phyloP scores from a whole-genome alignment of 2,888 invertebrate species.

The Ganaspis brasiliensis region DNA sequence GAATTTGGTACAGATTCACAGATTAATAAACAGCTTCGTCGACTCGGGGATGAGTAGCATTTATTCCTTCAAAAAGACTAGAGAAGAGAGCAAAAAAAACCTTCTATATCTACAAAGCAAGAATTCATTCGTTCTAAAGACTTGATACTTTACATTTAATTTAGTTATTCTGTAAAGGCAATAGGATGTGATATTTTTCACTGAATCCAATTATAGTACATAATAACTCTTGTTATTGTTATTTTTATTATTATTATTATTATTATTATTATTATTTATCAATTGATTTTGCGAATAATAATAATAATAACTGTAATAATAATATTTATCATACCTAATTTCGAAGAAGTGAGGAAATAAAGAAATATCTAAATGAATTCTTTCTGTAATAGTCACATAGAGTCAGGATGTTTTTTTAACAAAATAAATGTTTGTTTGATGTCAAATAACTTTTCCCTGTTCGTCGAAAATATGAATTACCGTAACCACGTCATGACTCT shows the following conservation, averaged over 20 bases:
- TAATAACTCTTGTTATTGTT: too few relatives aligned
- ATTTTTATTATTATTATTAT: too few relatives aligned
- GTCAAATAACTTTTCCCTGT: background rate
- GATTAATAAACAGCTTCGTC: slow-evolving; percentile 66
- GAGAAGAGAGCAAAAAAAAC: slow-evolving; percentile 39
- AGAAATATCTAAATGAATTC: too few relatives aligned
- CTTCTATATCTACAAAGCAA: slow-evolving; percentile 19
- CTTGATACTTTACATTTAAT: background rate
- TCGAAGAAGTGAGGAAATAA: too few relatives aligned
- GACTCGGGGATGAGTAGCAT: slow-evolving; percentile 16
- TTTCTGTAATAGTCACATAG: too few relatives aligned
- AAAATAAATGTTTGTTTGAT: slow-evolving; percentile 15
- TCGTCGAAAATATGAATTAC: background rate
- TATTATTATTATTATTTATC: too few relatives aligned
- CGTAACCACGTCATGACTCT: slow-evolving; percentile 67
- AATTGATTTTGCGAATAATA: too few relatives aligned
- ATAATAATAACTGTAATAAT: too few relatives aligned
- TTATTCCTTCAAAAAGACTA: slow-evolving; percentile 37
- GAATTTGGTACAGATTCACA: slow-evolving; percentile 63
- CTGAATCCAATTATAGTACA: too few relatives aligned
- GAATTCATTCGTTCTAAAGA: background rate
- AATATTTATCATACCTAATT: too few relatives aligned
- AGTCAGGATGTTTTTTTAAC: too few relatives aligned
- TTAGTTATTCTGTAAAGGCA: background rate
- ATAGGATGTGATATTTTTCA: too few relatives aligned